Evolutionary conservation across 1,140 invertebrate genomes (phyloP), one percentile per base, ranked within the genome.

Genomic region (Meloidogyne chitwoodi): DNA sequence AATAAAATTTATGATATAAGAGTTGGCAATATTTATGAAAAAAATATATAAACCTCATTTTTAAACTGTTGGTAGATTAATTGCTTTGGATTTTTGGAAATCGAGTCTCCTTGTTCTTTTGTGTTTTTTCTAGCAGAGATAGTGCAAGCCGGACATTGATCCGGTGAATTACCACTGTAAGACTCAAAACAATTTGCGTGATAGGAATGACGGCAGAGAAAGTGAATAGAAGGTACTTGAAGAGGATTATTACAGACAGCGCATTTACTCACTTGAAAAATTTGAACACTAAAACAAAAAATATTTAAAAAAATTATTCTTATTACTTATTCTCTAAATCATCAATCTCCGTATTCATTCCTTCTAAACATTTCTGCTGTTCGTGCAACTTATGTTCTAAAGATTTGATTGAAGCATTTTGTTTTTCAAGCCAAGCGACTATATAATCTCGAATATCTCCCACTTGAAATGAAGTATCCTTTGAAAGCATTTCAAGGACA

Each of bases 401-500:
- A 19, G 63, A 65, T 38, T 72, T 78, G 26, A 86, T 79, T 34
- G 78, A 26, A 19, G 75, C 56, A 44, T 83, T 81, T 64, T 87
- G 77, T 41, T 63, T 74, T 63, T 83, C 69, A n/a, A 85, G 76
- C 84, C 84, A 85, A 14, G 77, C 65, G 22, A 80, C 70, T 14
- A 85, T 70, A 68, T 83, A 85, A 24, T 83, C 81, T 62, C 78
- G 77, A 6, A 86, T 65, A 34, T 83, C 77, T 22, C 69, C 86
- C 16, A 86, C 66, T 19, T 75, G 75, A 8, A 86, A 64, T 6
- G 68, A 64, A 34, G 81, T 68, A 63, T 81, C 86, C 19, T 80
- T 64, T 10, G 84, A 80, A 8, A 86, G 72, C 29, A 87, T 82
- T 69, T 86, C 84, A 24, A 87, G 62, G 19, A 86, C 84, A 19